These are phyloP conservation scores for Acromyrmex echinatior DNA, from an alignment of 1,140 invertebrate genomes.

Conservation along the genomic window DNA sequence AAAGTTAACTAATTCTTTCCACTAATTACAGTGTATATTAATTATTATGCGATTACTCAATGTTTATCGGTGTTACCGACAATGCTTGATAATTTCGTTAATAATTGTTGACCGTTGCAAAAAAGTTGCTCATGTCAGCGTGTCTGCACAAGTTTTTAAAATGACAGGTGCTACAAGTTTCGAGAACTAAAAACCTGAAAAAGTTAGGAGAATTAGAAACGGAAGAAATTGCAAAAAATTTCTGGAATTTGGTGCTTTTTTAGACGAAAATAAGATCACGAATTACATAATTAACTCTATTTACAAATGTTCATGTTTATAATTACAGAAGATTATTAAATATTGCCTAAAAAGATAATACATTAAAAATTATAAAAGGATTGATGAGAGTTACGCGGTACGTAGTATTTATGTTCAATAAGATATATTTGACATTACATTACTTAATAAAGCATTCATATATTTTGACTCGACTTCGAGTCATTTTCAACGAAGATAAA, in stretches of 20 bases:
- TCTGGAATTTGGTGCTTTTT: background rate
- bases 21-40: slow-evolving; percentile 13
- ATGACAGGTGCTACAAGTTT: background rate
- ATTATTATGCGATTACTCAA: slow-evolving; percentile 25
- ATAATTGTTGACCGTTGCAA: slow-evolving; percentile 1
- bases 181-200: background rate
- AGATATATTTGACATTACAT: too few species aligned
- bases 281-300: background rate
- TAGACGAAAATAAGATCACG: background rate
- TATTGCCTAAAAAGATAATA: background rate
- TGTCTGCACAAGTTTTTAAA: background rate
- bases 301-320: background rate
- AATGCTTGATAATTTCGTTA: slow-evolving; percentile 19
- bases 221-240: slow-evolving; percentile 29
- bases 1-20: slow-evolving; percentile 25
- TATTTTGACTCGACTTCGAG: too few species aligned
- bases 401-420: too few species aligned
- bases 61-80: background rate
- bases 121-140: background rate
- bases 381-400: too few species aligned
- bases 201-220: slow-evolving; percentile 2
- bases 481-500: too few species aligned
- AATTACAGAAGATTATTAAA: background rate
- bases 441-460: too few species aligned
- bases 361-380: too few species aligned